Evolutionary conservation across 2,113 vertebrate genomes (phyloP).

Genomic region (Petroica traversi): DNA sequence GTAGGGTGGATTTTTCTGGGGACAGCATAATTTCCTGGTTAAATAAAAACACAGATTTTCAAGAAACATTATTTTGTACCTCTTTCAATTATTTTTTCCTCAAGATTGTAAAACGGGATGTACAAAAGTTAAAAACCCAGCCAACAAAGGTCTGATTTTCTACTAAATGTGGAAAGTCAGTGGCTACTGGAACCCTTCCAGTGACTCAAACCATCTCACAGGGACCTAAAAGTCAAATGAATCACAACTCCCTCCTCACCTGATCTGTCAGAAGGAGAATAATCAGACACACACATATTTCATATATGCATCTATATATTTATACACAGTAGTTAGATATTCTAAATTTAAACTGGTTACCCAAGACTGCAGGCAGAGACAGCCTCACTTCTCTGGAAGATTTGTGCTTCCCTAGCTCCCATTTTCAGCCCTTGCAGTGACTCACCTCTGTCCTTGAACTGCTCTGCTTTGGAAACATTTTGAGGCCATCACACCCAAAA

Average conservation of each 20-base stretch:
- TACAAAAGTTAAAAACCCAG: not conserved
- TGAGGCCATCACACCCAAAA: not conserved
- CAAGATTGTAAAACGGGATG: not conserved
- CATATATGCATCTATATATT: not conserved
- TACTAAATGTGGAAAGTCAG: not conserved
- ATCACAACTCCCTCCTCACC: not conserved
- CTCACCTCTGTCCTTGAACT: slow-evolving; percentile 6
- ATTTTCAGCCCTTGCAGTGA: not conserved
- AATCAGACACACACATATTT: not conserved
- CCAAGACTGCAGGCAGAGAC: not conserved
- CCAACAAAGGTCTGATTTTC: not conserved
- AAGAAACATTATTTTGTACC: not conserved
- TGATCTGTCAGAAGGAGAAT: not conserved
- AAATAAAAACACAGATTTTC: not conserved
- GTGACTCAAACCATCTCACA: not conserved
- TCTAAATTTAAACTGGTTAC: not conserved
- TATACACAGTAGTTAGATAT: not conserved
- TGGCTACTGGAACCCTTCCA: not conserved
- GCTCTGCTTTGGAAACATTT: not conserved
- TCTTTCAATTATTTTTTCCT: not conserved
- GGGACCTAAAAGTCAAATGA: not conserved
- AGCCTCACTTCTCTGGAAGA: not conserved
- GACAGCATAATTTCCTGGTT: not conserved
- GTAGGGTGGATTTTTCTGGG: not conserved
- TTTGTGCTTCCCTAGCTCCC: not conserved